Percentiles rank a stretch among this genome's conserved stretches.
Conservation (phyloP, 2,888 invertebrate species). For the Drosophila anomalata region DNA sequence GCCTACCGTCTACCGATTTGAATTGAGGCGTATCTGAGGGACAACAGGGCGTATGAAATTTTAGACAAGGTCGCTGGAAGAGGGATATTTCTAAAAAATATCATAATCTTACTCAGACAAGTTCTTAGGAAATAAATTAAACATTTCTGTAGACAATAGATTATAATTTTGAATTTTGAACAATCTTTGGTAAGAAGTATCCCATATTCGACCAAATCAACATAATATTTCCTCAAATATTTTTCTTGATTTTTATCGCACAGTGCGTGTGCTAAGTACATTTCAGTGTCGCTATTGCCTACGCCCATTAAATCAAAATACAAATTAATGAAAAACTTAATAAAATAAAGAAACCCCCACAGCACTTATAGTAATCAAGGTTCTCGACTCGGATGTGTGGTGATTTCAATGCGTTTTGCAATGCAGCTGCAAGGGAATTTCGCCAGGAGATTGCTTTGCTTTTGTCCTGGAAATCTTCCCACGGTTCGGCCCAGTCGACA, state of each 20-base stretch:
- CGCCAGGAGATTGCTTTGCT: constrained; percentile 58
- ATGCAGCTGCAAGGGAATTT: constrained; percentile 71
- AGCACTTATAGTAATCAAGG: constrained; percentile 20
- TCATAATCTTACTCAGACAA: too few relatives aligned
- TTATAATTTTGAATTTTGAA: neutral
- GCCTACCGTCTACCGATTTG: constrained; percentile 11
- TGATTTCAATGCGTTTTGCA: constrained; percentile 50
- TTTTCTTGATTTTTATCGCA: neutral
- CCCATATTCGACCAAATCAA: neutral
- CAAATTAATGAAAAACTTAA: constrained; percentile 6
- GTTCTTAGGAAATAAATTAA: neutral
- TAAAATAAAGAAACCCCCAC: constrained; percentile 17
- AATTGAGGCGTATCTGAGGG: neutral
- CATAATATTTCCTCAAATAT: too few relatives aligned
- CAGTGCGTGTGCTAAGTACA: constrained; percentile 55
- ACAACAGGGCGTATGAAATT: constrained; percentile 34
- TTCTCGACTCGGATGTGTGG: constrained; percentile 25
- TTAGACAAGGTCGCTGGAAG: neutral
- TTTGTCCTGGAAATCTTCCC: constrained; percentile 79
- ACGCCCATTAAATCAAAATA: constrained; percentile 49
- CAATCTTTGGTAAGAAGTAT: neutral
- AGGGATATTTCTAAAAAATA: neutral
- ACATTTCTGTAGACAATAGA: neutral
- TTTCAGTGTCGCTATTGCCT: constrained; percentile 70
- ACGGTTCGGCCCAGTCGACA: constrained; percentile 60